These are phyloP conservation scores for Iphiclides podalirius DNA, from an alignment of 2,888 invertebrate genomes.

Conservation along the genomic window DNA sequence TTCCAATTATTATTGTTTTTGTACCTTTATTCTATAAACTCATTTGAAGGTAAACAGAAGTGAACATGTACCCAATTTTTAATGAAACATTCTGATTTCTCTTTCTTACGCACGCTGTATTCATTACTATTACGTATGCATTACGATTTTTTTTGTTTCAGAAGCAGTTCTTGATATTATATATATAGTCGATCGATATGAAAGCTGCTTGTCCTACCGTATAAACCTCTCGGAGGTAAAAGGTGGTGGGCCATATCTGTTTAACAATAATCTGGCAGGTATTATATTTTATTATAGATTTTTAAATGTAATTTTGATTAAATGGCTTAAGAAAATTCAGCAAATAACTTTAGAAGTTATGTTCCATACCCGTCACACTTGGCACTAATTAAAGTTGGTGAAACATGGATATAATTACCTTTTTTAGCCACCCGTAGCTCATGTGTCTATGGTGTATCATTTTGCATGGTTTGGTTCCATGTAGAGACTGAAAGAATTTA, in stretches of 20 bases:
- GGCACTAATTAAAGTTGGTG: too few species aligned
- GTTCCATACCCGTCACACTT: too few species aligned
- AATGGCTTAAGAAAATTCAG: too few species aligned
- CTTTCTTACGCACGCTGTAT: constrained; percentile 55
- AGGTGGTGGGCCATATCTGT: constrained; percentile 7
- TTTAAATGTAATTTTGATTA: too few species aligned
- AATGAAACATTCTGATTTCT: constrained; percentile 47
- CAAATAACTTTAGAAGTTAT: too few species aligned
- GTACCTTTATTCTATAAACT: not conserved
- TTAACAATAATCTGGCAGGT: constrained; percentile 1
- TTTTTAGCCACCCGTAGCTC: too few species aligned
- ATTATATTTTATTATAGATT: not conserved
- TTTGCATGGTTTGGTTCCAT: too few species aligned
- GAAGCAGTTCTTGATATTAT: constrained; percentile 12
- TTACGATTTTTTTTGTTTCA: constrained; percentile 26
- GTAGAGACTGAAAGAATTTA: too few species aligned
- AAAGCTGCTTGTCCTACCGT: constrained; percentile 19
- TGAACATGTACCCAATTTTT: constrained; percentile 28
- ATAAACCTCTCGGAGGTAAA: constrained; percentile 23
- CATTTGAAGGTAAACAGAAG: not conserved
- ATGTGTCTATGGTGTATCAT: too few species aligned
- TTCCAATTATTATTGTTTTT: not conserved
- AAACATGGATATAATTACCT: too few species aligned
- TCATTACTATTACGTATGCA: constrained; percentile 31
- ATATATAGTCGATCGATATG: constrained; percentile 20